Evolutionary conservation across 2,113 vertebrate species (phyloP), one percentile per base, ranked within the genome.

Genomic region (Stigmatopora argus): DNA sequence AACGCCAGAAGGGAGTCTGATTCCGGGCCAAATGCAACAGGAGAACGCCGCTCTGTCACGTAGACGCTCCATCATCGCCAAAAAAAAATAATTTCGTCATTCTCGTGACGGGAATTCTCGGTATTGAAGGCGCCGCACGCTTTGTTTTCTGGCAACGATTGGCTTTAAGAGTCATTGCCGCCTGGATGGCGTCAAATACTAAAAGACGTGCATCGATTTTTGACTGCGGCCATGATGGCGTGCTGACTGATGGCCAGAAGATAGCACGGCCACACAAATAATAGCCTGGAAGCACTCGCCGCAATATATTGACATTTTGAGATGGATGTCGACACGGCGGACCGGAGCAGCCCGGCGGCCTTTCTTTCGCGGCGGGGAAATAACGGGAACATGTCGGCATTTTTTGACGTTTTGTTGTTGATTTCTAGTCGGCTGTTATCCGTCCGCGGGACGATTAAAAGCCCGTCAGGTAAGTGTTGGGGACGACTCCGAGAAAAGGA

Each of bases 1-100:
- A n/a, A n/a, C n/a, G 63, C 78, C 68, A 12, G 62, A 64, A 60
- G 74, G 56, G 17, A 79, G 64, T 47, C 12, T 3, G 15, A 7
- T 49, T 23, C 18, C 47, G 21, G 46, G 51, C 47, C 12, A 62
- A 72, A 67, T n/a, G 51, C 31, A 62, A 47, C 23, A 41, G 15
- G 19, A 46, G 47, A 21, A 56, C 52, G 34, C n/a, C 49, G 47
- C 14, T 21, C 38, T 1, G n/a, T n/a, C 2, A 13, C 6, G 21
- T 34, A 61, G 58, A 44, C 58, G 9, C 26, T 19, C 41, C n/a
- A n/a, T 61, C 58, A 61, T 12, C n/a, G n/a, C n/a, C n/a, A n/a
- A n/a, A n/a, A 3, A 18, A 38, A n/a, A 31, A 23, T 52, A 21
- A n/a, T 7, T 19, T 26, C 14, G 17, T 41, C 26, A 18, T 10